These are phyloP conservation scores for Ormyrus nitidulus DNA, from an alignment of 2,888 invertebrate species.

Conservation along the genomic window DNA sequence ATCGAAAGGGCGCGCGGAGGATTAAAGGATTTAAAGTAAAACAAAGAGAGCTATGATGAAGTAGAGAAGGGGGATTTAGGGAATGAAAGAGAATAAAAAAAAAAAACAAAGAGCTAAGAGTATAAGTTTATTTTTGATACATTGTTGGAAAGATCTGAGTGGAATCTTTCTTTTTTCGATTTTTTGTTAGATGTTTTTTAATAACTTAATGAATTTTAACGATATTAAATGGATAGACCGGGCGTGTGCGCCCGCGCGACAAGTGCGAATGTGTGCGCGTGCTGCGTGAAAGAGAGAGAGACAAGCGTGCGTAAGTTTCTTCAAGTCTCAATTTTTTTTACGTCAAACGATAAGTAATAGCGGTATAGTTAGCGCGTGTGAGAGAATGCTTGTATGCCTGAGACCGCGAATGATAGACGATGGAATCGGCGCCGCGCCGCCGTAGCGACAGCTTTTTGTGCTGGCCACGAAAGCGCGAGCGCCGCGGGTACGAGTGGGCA, in stretches of 20 bases:
- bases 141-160: constrained; percentile 73
- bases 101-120: constrained; percentile 65
- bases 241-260: constrained; percentile 61
- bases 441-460: constrained; percentile 49
- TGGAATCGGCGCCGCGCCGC: constrained; percentile 52
- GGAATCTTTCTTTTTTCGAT: constrained; percentile 69
- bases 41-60: constrained; percentile 52
- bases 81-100: constrained; percentile 58
- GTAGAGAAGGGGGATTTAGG: constrained; percentile 48
- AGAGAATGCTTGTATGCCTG: constrained; percentile 12
- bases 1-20: constrained; percentile 45
- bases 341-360: constrained; percentile 58
- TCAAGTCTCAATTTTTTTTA: constrained; percentile 59
- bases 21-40: constrained; percentile 29
- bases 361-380: constrained; percentile 25
- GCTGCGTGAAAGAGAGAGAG: constrained; percentile 57
- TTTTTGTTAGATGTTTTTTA: constrained; percentile 74
- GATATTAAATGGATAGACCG: constrained; percentile 67
- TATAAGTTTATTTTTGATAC: constrained; percentile 76
- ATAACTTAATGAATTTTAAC: constrained; percentile 73
- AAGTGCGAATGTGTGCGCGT: constrained; percentile 46
- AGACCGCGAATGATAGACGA: constrained; percentile 43
- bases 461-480: constrained; percentile 36
- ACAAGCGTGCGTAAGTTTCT: constrained; percentile 1
- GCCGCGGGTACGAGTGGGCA: constrained; percentile 50